Evolutionary conservation across 2,113 vertebrate species (phyloP).

Genomic region (Egretta garzetta): DNA sequence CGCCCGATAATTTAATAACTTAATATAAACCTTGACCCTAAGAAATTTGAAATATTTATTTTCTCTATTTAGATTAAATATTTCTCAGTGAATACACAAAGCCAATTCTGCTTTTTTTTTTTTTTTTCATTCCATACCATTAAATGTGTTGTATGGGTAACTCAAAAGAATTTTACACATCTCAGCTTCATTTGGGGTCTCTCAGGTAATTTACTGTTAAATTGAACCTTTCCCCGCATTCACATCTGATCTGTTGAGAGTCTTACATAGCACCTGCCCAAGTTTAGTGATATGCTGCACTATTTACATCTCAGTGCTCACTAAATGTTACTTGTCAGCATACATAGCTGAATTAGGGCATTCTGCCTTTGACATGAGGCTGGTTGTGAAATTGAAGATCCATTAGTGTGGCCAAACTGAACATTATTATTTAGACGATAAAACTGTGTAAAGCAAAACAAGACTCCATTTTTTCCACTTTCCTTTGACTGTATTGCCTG

Average conservation of each 20-base stretch:
- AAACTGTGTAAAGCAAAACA: background rate
- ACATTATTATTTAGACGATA: background rate
- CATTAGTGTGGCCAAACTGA: background rate
- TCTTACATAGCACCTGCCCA: background rate
- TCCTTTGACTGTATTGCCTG: background rate
- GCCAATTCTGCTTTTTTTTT: background rate
- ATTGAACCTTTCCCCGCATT: background rate
- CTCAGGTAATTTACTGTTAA: rapidly evolving
- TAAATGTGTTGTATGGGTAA: background rate
- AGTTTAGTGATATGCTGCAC: background rate
- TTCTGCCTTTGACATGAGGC: background rate
- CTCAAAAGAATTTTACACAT: background rate
- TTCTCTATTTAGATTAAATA: background rate
- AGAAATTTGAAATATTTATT: background rate
- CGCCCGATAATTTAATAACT: background rate
- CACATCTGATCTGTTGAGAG: background rate
- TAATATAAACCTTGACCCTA: background rate
- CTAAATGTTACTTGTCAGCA: background rate
- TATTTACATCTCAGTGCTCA: background rate
- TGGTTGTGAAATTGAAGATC: background rate
- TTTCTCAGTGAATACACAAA: background rate
- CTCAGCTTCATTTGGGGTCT: background rate
- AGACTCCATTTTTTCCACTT: background rate
- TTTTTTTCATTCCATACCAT: background rate
- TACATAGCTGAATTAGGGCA: background rate